phyloP scores from a whole-genome alignment of 2,797 vertebrate genomes.

The Cichlasoma orientale region DNA sequence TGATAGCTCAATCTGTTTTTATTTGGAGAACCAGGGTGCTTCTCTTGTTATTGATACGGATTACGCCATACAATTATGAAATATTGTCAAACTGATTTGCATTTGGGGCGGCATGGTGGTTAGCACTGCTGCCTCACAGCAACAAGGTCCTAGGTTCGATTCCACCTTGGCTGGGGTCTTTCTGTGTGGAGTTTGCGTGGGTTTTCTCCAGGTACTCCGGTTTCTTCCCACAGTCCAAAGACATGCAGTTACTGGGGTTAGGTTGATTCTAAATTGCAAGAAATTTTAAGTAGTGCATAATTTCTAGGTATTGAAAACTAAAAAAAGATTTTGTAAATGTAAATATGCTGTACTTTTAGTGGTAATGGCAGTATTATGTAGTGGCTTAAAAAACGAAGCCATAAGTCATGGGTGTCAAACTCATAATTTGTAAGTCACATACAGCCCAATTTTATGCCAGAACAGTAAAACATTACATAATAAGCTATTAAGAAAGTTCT shows the following conservation, averaged over 20 bases:
- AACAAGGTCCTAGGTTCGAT: no score
- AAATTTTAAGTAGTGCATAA: not conserved
- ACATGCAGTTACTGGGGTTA: no score
- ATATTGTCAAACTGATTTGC: not conserved
- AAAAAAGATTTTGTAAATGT: not conserved
- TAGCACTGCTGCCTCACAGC: no score
- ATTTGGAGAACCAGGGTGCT: not conserved
- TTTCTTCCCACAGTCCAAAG: no score
- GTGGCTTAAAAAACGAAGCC: no score
- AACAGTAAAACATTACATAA: not conserved
- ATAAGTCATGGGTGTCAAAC: not conserved
- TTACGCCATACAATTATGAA: not conserved
- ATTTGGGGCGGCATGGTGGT: no score
- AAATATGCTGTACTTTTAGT: no score
- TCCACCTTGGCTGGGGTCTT: no score
- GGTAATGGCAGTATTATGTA: no score
- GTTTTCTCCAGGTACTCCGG: no score
- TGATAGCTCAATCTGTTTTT: not conserved
- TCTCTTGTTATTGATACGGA: not conserved
- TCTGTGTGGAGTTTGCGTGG: no score
- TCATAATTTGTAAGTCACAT: not conserved
- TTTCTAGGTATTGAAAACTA: no score
- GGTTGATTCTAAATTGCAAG: not conserved
- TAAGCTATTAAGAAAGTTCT: not conserved
- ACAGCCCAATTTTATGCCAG: not conserved